These are phyloP conservation scores for Thyatira batis DNA, from an alignment of 2,888 invertebrate species.

Conservation along the genomic window DNA sequence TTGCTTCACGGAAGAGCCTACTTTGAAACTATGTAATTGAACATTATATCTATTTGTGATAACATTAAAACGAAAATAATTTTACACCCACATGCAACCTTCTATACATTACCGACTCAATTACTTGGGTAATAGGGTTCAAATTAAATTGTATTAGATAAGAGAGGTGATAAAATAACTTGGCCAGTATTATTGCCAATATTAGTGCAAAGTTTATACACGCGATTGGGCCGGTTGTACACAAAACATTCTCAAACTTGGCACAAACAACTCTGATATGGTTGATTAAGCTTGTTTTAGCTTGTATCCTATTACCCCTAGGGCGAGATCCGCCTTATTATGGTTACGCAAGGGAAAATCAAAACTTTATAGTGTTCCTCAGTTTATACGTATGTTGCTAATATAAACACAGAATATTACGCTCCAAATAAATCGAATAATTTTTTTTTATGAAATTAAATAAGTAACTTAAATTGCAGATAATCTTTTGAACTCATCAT, in stretches of 20 bases:
- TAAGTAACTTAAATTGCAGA: no score
- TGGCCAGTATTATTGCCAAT: slow-evolving; percentile 22
- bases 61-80: slow-evolving; percentile 21
- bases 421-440: no score
- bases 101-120: slow-evolving; percentile 12
- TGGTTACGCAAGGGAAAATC: neutral
- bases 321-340: neutral
- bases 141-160: neutral
- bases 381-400: neutral
- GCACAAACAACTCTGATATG: slow-evolving; percentile 26
- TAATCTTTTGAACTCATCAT: no score
- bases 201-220: slow-evolving; percentile 30
- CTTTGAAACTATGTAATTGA: slow-evolving; percentile 14
- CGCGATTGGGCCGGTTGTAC: slow-evolving; percentile 25
- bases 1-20: neutral
- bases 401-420: no score
- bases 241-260: slow-evolving; percentile 36
- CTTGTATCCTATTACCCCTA: neutral
- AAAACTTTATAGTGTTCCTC: neutral
- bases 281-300: slow-evolving; percentile 23
- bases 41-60: slow-evolving; percentile 12
- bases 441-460: no score
- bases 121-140: neutral
- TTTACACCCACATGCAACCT: slow-evolving; percentile 9
- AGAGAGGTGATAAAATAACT: slow-evolving; percentile 7